A percentile compares a stretch with the other conserved stretches of the same genome.
phyloP scores from a whole-genome alignment of 2,797 vertebrate species.

The Mastacembelus armatus region DNA sequence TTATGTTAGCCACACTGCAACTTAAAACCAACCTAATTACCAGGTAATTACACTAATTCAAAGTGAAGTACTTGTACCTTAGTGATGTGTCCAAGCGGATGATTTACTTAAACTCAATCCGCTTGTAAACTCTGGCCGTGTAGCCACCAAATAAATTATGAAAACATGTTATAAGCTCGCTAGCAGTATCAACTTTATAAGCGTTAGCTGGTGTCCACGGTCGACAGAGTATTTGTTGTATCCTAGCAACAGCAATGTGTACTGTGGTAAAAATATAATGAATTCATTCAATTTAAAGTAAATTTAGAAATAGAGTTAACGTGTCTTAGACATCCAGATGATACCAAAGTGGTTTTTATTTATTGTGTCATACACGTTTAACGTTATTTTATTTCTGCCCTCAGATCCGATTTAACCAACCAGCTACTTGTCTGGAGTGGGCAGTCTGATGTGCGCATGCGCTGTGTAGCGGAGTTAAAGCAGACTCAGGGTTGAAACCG shows the following conservation, averaged over 20 bases:
- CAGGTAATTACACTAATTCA: not conserved
- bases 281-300: not conserved
- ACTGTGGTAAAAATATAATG: not conserved
- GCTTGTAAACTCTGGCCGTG: not conserved
- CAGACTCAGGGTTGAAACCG: slow-evolving; percentile 1
- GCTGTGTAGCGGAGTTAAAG: slow-evolving; percentile 33
- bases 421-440: too few relatives aligned
- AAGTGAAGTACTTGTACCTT: slow-evolving; percentile 36
- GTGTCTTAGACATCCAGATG: fast-evolving
- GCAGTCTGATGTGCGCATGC: slow-evolving; percentile 60
- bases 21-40: too few relatives aligned
- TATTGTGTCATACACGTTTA: not conserved
- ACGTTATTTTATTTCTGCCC: not conserved
- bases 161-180: not conserved
- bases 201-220: not conserved
- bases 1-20: too few relatives aligned
- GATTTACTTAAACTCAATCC: slow-evolving; percentile 31
- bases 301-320: not conserved
- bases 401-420: not conserved
- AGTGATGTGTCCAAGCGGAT: slow-evolving; percentile 18
- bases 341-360: not conserved
- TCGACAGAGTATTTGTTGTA: slow-evolving; percentile 49
- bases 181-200: not conserved
- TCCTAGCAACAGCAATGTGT: slow-evolving; percentile 73
- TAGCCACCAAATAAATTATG: not conserved